phyloP scores from a whole-genome alignment of 2,113 vertebrate genomes.

The Cromileptes altivelis region DNA sequence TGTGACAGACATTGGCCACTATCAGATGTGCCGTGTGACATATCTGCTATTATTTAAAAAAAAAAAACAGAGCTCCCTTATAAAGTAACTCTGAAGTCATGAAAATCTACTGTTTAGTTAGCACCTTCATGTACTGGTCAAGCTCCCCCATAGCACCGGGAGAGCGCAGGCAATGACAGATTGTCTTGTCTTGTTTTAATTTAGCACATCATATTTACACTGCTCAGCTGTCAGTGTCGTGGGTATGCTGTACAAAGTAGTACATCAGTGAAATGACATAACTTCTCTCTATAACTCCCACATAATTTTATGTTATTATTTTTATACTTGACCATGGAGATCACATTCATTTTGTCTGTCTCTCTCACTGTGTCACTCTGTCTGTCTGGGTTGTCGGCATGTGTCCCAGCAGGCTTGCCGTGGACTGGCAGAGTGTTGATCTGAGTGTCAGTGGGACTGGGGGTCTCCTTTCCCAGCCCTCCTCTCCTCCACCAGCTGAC shows the following conservation, averaged over 20 bases:
- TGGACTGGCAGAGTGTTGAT: slow-evolving; percentile 80
- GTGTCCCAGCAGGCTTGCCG: slow-evolving; percentile 71
- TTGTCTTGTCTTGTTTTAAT: not conserved
- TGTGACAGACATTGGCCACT: too few relatives aligned
- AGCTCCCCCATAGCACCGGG: too few relatives aligned
- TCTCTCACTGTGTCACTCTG: slow-evolving; percentile 31
- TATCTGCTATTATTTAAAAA: too few relatives aligned
- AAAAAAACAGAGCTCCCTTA: too few relatives aligned
- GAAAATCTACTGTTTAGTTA: too few relatives aligned
- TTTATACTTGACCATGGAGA: not conserved
- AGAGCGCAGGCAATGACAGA: not conserved
- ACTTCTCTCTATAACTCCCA: not conserved
- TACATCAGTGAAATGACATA: not conserved
- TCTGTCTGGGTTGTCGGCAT: slow-evolving; percentile 36
- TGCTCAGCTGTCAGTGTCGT: not conserved
- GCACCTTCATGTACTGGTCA: too few relatives aligned
- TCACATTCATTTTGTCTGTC: slow-evolving; percentile 21
- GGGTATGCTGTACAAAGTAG: not conserved
- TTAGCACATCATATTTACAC: not conserved
- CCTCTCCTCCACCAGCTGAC: slow-evolving; percentile 78
- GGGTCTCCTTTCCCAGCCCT: slow-evolving; percentile 69
- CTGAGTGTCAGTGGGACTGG: slow-evolving; percentile 71
- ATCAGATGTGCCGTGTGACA: too few relatives aligned
- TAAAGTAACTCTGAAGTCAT: too few relatives aligned
- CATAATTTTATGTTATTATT: not conserved